A percentile compares a stretch with the other conserved stretches of the same genome.
phyloP scores from a whole-genome alignment of 2,113 vertebrate genomes.

The Amphiprion percula region DNA sequence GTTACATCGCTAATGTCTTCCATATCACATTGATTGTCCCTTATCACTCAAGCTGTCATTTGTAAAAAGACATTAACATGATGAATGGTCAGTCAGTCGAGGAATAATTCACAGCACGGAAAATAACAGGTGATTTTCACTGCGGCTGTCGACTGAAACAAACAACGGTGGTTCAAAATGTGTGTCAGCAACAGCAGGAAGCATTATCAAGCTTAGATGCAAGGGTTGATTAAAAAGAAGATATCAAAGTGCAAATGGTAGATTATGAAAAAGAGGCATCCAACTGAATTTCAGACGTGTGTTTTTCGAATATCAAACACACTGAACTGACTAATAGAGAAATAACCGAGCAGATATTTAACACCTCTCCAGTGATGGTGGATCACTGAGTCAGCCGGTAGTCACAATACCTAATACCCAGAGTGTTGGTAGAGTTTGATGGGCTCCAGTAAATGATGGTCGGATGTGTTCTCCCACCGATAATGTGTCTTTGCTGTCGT shows the following conservation, averaged over 20 bases:
- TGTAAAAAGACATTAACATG: constrained; percentile 38
- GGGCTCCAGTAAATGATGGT: constrained; percentile 71
- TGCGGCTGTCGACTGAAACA: constrained; percentile 12
- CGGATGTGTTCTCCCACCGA: constrained; percentile 78
- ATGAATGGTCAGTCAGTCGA: constrained; percentile 44
- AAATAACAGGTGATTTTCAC: constrained; percentile 42
- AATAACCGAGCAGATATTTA: constrained; percentile 38
- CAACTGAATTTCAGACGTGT: not conserved
- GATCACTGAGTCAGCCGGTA: constrained; percentile 46
- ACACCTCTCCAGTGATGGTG: constrained; percentile 31
- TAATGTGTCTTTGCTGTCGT: constrained; percentile 80
- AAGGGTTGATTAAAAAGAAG: not conserved
- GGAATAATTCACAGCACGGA: constrained; percentile 55
- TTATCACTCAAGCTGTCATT: constrained; percentile 69
- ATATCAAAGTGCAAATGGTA: not conserved
- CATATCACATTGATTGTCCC: constrained; percentile 45
- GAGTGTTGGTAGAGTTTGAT: constrained; percentile 54
- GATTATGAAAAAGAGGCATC: not conserved
- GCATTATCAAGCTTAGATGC: not conserved
- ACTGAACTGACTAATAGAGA: constrained; percentile 25
- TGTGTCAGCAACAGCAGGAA: not conserved
- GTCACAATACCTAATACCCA: constrained; percentile 51
- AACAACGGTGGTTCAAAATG: not conserved
- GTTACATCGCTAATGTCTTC: constrained; percentile 26
- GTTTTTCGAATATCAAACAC: not conserved